A percentile compares a stretch with the other conserved stretches of the same genome.
phyloP scores from a whole-genome alignment of 2,797 vertebrate genomes.

The Macropodus opercularis region DNA sequence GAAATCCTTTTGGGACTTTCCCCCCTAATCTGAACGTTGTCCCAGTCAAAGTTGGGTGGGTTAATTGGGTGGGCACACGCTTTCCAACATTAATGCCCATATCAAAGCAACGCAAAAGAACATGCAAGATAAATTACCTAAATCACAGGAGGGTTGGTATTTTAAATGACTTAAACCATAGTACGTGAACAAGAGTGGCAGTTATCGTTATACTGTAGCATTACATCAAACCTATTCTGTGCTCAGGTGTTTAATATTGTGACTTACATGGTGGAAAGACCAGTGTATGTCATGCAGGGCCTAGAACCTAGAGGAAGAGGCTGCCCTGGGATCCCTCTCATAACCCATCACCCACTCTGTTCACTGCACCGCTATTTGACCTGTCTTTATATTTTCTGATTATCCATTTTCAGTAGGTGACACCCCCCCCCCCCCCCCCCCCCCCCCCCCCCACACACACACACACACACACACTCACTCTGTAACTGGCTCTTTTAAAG shows the following conservation, averaged over 20 bases:
- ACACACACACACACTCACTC: too few species aligned
- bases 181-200: background rate
- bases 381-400: slow-evolving; percentile 56
- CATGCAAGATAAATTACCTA: background rate
- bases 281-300: slow-evolving; percentile 5
- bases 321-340: slow-evolving; percentile 80
- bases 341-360: slow-evolving; percentile 74
- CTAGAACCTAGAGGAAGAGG: slow-evolving; percentile 71
- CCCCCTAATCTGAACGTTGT: background rate
- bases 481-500: slow-evolving; percentile 17
- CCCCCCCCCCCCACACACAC: background rate
- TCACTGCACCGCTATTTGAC: slow-evolving; percentile 57
- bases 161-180: background rate
- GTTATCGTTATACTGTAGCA: too few species aligned
- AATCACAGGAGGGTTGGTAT: background rate
- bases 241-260: background rate
- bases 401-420: slow-evolving; percentile 49
- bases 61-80: too few species aligned
- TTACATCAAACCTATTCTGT: too few species aligned
- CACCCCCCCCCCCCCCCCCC: slow-evolving; percentile 29
- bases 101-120: background rate
- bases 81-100: background rate
- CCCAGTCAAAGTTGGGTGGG: too few species aligned
- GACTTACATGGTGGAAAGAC: background rate
- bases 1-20: too few species aligned